These are phyloP conservation scores for Morelia viridis DNA, from an alignment of 2,797 vertebrate genomes.

Conservation along the genomic window DNA sequence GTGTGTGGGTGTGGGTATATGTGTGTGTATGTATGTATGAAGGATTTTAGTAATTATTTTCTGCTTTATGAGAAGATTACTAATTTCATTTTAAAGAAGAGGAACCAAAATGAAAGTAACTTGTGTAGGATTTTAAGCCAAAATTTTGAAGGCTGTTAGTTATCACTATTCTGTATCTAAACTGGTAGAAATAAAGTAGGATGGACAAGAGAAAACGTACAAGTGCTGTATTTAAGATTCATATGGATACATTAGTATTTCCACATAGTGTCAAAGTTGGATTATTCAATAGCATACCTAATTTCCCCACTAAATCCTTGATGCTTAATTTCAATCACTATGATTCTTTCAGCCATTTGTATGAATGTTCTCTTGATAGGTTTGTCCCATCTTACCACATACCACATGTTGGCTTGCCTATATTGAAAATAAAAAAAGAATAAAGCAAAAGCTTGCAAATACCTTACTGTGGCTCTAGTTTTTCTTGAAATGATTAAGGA, in stretches of 20 bases:
- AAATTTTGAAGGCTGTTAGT: not conserved
- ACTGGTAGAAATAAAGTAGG: not conserved
- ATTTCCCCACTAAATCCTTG: not conserved
- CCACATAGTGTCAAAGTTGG: constrained; percentile 7
- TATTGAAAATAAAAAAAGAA: constrained; percentile 28
- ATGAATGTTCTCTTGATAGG: constrained; percentile 6
- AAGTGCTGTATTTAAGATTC: not conserved
- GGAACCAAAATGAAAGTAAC: not conserved
- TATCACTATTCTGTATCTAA: constrained; percentile 27
- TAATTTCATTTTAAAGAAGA: not conserved
- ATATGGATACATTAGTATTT: not conserved
- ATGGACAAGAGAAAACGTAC: not conserved
- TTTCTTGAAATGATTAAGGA: constrained; percentile 69
- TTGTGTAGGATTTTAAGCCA: not conserved
- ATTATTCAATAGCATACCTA: constrained; percentile 25
- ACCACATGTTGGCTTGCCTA: not conserved
- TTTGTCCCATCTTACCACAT: constrained; percentile 28
- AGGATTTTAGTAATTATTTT: not conserved
- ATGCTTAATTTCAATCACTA: not conserved
- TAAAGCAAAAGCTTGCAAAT: constrained; percentile 32
- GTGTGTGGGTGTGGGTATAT: too few species aligned
- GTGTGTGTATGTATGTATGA: not conserved
- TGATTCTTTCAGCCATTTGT: not conserved
- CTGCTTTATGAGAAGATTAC: not conserved
- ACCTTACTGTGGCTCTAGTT: constrained; percentile 47